Evolutionary conservation across 2,888 invertebrate species (phyloP), one percentile per base, ranked within the genome.

Genomic region (Sisyra terminalis): DNA sequence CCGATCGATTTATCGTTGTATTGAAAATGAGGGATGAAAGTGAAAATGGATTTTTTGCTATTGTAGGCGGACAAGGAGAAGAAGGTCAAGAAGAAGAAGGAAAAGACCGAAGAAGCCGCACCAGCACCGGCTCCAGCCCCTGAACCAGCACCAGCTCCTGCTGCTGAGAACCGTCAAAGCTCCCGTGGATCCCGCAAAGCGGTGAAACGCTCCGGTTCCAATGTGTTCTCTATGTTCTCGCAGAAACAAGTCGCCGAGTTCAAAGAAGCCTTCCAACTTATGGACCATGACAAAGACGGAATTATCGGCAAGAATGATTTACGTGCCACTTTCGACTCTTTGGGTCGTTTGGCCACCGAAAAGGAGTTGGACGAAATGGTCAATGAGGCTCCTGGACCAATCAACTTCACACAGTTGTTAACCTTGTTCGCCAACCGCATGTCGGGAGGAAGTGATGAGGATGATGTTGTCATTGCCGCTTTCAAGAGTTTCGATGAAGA

Each of bases 211-310:
- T 77, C 85, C 61, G 90, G 90, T 56, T 89, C 89, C 72, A 90
- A 88, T 70, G 90, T 92, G 64, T 92, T 92, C 78, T 89, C 90
- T 61, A 89, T 90, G 84, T 92, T 93, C 80, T 81, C 89, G 57
- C 90, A 90, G 72, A 83, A 83, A 69, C 90, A 92, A 73, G 87
- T 92, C 59, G 87, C 89, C 57, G 92, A 92, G 69, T 92, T 92
- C 78, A 92, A 92, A 70, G 89, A 89, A 75, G 92, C 86, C 60
- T 92, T 92, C 83, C 82, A 83, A 69, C 79, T 92, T 57, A 92
- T 92, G 84, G 92, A 92, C 73, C 80, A 83, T 66, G 89, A 92
- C 73, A 92, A 92, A 69, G 92, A 92, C 63, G 57, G 57, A 48
- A 63, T 64, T 54, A 64, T 71, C 53, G 70, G 84, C 65, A 89